Evolutionary conservation across 2,888 invertebrate genomes (phyloP).

Genomic region (Notodromas monacha): DNA sequence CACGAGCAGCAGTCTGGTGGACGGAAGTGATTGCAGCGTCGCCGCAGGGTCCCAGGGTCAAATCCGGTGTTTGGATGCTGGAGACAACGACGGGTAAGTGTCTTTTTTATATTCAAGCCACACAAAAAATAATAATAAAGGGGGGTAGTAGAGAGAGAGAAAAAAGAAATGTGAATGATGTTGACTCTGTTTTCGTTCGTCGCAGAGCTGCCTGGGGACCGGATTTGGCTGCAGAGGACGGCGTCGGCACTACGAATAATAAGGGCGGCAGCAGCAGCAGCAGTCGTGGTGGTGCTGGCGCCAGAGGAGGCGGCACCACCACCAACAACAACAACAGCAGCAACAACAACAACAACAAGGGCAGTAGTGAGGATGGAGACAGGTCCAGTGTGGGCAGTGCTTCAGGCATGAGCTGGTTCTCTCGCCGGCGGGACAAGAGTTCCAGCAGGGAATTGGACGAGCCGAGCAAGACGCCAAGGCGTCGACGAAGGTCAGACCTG

Average conservation of each 20-base stretch:
- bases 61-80: background rate
- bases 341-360: slow-evolving; percentile 6
- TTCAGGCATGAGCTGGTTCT: slow-evolving; percentile 11
- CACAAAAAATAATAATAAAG: too few species aligned
- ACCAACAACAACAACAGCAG: too few species aligned
- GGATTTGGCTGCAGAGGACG: too few species aligned
- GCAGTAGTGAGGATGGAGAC: slow-evolving; percentile 14
- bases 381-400: slow-evolving; percentile 5
- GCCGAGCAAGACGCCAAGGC: too few species aligned
- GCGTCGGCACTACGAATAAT: too few species aligned
- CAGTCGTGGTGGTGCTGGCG: background rate
- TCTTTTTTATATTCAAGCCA: too few species aligned
- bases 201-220: too few species aligned
- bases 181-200: too few species aligned
- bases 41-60: background rate
- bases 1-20: slow-evolving; percentile 13
- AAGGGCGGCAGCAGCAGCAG: slow-evolving; percentile 8
- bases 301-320: background rate
- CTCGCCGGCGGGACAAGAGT: slow-evolving; percentile 10
- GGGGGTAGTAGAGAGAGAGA: too few species aligned
- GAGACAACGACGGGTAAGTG: background rate
- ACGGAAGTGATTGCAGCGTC: slow-evolving; percentile 16
- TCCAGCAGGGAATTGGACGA: slow-evolving; percentile 11
- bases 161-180: too few species aligned
- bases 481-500: too few species aligned